Base-by-base conservation (phyloP, 2,797 vertebrate species). In the Pangasius mekongensis region DNA sequence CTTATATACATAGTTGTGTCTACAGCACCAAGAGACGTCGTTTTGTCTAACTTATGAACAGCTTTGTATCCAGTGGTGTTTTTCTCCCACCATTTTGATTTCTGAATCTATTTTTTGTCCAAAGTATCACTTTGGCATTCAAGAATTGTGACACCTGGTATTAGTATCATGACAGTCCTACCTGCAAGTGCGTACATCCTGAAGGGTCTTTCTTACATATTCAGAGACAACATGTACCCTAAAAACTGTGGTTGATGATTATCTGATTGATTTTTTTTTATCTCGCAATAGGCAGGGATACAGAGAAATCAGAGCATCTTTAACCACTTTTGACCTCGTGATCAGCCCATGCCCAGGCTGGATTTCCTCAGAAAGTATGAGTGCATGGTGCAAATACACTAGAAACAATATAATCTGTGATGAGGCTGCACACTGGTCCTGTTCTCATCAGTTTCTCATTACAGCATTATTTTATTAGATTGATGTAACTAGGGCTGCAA, bases 381-480 rank as follows among this genome's bases (percentile, higher is more conserved):
- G 74, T 27, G 74, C 36, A 5, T 22, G 22, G 36, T 64, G 47
- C 27, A 52, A 85, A 78, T 76, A 49, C 52, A 8, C 78, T 36
- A 36, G 43, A 52, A 83, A 86, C 52, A 56, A 58, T 66, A 64
- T 85, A 78, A 89, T 92, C 87, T 87, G 62, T 69, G 78, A 86
- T 85, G 88, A 90, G 77, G 49, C 67, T 77, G 33, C 36, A 86
- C n/a, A 54, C 33, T 78, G 78, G 87, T 87, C 84, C 81, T 18
- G 54, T 52, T 58, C 66, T 71, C 71, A 78, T 91, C 76, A 77
- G 80, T 83, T 88, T 88, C 86, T 91, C 77, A 88, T 88, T 89
- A 74, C 54, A 33, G 85, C 88, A 87, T 90, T 91, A 90, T 91
- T 90, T 85, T 86, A 88, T 89, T 86, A 86, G 88, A 91, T 89